phyloP scores from a whole-genome alignment of 2,113 vertebrate genomes.

The Asarcornis scutulata region DNA sequence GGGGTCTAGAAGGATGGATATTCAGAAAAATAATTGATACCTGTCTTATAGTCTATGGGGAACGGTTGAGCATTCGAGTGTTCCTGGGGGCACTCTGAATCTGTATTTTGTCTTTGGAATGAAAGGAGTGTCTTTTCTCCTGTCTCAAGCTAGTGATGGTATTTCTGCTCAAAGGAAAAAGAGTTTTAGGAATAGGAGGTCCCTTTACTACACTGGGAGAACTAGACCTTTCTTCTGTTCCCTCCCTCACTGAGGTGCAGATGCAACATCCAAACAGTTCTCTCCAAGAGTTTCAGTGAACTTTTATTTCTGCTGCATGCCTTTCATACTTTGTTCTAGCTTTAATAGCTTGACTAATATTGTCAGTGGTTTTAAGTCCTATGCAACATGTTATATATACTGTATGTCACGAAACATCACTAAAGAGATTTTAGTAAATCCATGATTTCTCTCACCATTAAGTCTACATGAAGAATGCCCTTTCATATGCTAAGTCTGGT shows the following conservation, averaged over 20 bases:
- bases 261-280: neutral
- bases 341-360: neutral
- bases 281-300: neutral
- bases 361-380: neutral
- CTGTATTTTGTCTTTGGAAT: neutral
- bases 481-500: neutral
- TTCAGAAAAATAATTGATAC: neutral
- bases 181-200: neutral
- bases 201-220: neutral
- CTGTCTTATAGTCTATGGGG: neutral
- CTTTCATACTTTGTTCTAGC: neutral
- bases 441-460: neutral
- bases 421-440: neutral
- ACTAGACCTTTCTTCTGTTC: too few relatives aligned
- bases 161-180: neutral
- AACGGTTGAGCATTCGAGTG: neutral
- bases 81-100: neutral
- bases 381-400: neutral
- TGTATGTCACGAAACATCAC: neutral
- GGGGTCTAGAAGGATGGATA: neutral
- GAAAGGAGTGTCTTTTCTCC: neutral
- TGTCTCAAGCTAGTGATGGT: neutral
- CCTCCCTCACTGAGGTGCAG: neutral
- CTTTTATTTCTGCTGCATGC: neutral
- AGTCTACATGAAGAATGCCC: neutral